Conservation (phyloP, 2,113 vertebrate genomes). For the Geococcyx californianus region DNA sequence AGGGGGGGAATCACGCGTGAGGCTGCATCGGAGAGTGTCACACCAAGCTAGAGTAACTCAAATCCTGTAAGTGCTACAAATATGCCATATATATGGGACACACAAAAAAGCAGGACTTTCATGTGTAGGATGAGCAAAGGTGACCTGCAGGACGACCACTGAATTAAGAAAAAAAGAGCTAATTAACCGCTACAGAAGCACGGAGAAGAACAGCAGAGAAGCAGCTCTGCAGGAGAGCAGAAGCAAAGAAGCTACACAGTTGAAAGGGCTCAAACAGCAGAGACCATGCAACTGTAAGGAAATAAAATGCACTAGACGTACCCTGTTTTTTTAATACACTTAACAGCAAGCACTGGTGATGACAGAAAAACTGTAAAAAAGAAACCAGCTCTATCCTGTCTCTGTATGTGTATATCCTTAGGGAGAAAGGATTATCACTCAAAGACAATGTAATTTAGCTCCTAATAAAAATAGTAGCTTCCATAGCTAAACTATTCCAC, state of each 20-base stretch:
- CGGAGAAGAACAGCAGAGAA: not conserved
- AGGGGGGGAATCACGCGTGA: not conserved
- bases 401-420: not conserved
- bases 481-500: not conserved
- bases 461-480: not conserved
- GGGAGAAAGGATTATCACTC: not conserved
- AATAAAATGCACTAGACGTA: constrained; percentile 17
- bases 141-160: not conserved
- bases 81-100: not conserved
- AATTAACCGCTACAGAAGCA: not conserved
- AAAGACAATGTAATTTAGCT: not conserved
- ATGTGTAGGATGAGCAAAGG: not conserved
- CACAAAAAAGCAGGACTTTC: not conserved
- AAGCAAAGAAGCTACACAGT: not conserved
- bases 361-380: constrained; percentile 28
- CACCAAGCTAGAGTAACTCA: not conserved
- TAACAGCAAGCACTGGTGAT: constrained; percentile 35
- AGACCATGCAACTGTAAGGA: constrained; percentile 10
- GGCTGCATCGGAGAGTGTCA: not conserved
- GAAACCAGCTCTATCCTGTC: constrained; percentile 1
- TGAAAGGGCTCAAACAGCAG: not conserved
- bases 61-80: not conserved
- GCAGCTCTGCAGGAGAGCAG: not conserved
- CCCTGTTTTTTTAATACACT: not conserved
- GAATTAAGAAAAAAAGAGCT: not conserved